phyloP scores from a whole-genome alignment of 92 coral and sea anemone species.

The Paramuricea clavata region DNA sequence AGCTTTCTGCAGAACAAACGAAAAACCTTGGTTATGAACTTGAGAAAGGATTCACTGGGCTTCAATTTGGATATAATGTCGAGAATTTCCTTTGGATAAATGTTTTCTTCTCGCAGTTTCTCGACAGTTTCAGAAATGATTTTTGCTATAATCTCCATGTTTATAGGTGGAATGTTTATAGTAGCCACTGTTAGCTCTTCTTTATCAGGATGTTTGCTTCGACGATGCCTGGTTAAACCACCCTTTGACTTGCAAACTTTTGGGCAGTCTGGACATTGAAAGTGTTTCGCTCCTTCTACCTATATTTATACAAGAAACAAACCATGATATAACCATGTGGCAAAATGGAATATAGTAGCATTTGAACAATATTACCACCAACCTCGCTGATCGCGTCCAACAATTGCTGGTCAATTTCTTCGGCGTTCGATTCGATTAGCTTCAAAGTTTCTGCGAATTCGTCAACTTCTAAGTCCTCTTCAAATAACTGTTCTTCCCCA shows the following conservation, averaged over 20 bases:
- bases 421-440: background rate
- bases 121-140: background rate
- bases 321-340: background rate
- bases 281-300: background rate
- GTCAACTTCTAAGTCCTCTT: background rate
- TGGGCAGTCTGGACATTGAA: background rate
- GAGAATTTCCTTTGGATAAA: background rate
- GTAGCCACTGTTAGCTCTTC: background rate
- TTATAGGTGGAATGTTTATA: background rate
- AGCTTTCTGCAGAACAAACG: slow-evolving; percentile 1
- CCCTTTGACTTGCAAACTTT: slow-evolving; percentile 2
- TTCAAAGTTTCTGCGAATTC: background rate
- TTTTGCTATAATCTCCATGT: background rate
- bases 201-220: slow-evolving; percentile 2
- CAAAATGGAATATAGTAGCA: background rate
- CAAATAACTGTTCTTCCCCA: background rate
- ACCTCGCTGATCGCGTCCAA: background rate
- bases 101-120: background rate
- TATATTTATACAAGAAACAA: background rate
- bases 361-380: background rate
- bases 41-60: slow-evolving; percentile 1
- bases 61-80: background rate
- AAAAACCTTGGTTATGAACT: background rate
- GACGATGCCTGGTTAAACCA: background rate
- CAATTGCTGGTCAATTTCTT: background rate